Evolutionary conservation across 2,888 invertebrate species (phyloP).

Genomic region (Orthosia gracilis): DNA sequence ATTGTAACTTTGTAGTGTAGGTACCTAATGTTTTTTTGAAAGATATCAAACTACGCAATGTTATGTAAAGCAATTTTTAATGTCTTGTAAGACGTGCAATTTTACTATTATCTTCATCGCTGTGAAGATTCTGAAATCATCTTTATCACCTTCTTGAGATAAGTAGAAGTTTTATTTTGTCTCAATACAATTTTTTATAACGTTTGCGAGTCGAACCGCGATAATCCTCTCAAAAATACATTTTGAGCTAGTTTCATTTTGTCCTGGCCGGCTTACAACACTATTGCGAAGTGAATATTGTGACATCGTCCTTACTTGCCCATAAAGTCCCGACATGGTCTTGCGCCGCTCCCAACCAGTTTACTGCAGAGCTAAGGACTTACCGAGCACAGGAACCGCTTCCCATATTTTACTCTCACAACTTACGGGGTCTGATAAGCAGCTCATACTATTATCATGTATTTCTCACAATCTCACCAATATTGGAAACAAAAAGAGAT

Average conservation of each 20-base stretch:
- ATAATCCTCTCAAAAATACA: not conserved
- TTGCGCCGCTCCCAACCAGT: slow-evolving; percentile 24
- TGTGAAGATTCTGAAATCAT: not conserved
- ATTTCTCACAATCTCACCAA: slow-evolving; percentile 50
- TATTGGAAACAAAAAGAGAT: slow-evolving; percentile 67
- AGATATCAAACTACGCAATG: not conserved
- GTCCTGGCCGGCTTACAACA: not conserved
- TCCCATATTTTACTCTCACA: slow-evolving; percentile 46
- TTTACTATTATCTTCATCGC: not conserved
- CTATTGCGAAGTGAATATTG: not conserved
- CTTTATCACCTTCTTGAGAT: not conserved
- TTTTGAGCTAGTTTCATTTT: too few relatives aligned
- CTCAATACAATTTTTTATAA: too few relatives aligned
- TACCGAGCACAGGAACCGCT: slow-evolving; percentile 19
- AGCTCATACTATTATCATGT: slow-evolving; percentile 45
- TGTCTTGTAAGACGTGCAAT: not conserved
- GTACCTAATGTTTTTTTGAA: not conserved
- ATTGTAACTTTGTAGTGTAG: not conserved
- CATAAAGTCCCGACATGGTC: not conserved
- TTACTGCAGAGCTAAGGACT: slow-evolving; percentile 14
- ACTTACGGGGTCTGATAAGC: slow-evolving; percentile 43
- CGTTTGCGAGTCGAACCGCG: too few relatives aligned
- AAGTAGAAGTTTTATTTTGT: too few relatives aligned
- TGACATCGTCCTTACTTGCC: slow-evolving; percentile 4
- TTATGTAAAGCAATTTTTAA: not conserved